Conservation (phyloP, 2,888 invertebrate species). For the Nemotelus nigrinus region DNA sequence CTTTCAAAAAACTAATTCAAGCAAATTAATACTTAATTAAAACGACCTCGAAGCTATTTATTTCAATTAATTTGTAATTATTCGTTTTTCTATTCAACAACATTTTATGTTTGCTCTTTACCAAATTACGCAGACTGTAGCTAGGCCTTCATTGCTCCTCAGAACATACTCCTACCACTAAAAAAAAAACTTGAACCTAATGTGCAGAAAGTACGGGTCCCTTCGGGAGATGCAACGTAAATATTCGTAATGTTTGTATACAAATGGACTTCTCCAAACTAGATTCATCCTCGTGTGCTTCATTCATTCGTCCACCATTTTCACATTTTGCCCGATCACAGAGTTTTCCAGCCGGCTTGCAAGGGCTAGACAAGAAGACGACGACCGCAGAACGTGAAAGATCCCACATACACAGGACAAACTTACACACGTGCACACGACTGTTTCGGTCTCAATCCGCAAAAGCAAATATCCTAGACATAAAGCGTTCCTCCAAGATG, state of each 20-base stretch:
- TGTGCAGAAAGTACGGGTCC: slow-evolving; percentile 20
- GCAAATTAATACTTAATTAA: too few relatives aligned
- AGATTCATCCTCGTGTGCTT: slow-evolving; percentile 26
- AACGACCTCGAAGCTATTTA: too few relatives aligned
- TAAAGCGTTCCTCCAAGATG: slow-evolving; percentile 44
- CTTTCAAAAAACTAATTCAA: too few relatives aligned
- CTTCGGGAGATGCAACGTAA: slow-evolving; percentile 47
- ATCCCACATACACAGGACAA: neutral
- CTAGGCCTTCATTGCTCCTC: too few relatives aligned
- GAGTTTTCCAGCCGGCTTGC: slow-evolving; percentile 15
- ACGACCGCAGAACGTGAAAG: too few relatives aligned
- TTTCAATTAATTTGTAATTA: too few relatives aligned
- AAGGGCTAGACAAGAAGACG: neutral
- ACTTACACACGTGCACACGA: neutral
- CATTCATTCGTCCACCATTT: slow-evolving; percentile 39
- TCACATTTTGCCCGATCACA: slow-evolving; percentile 38
- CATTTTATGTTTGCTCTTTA: too few relatives aligned
- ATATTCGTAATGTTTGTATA: slow-evolving; percentile 47
- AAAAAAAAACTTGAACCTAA: too few relatives aligned
- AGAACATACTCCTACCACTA: too few relatives aligned
- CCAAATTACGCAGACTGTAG: too few relatives aligned
- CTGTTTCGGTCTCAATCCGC: slow-evolving; percentile 41
- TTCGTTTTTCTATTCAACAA: too few relatives aligned
- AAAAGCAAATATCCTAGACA: slow-evolving; percentile 47
- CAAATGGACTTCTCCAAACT: slow-evolving; percentile 39